Evolutionary conservation across 2,797 vertebrate species (phyloP).

Genomic region (Triplophysa yarkandensis): DNA sequence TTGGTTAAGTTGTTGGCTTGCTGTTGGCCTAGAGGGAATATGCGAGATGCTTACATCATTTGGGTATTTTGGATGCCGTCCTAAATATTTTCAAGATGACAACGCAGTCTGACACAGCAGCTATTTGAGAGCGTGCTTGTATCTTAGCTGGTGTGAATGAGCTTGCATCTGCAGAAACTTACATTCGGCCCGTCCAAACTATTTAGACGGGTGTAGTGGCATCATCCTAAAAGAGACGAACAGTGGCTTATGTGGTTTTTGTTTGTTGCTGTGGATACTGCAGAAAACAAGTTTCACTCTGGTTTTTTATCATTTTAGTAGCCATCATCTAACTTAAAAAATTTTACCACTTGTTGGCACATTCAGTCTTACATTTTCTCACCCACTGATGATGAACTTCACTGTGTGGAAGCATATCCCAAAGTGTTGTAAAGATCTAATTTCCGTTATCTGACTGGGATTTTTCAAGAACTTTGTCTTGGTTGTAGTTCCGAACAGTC

Average conservation of each 20-base stretch:
- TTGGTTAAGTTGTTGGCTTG: constrained; percentile 49
- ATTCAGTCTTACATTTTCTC: constrained; percentile 16
- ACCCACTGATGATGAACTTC: background rate
- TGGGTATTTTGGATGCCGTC: constrained; percentile 57
- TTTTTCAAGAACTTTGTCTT: background rate
- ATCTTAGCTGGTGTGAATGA: constrained; percentile 33
- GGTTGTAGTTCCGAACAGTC: background rate
- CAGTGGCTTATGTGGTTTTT: background rate
- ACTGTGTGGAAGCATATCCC: background rate
- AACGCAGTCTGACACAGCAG: constrained; percentile 56
- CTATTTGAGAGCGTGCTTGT: constrained; percentile 51
- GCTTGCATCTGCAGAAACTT: background rate
- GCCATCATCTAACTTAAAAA: too few species aligned
- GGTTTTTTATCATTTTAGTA: constrained; percentile 19
- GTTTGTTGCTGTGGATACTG: background rate
- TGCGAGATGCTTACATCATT: constrained; percentile 69
- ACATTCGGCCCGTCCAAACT: background rate
- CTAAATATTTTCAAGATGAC: constrained; percentile 62
- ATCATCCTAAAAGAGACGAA: background rate
- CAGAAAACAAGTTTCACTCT: background rate
- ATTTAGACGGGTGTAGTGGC: background rate
- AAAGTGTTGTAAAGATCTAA: background rate
- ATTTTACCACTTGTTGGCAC: constrained; percentile 18
- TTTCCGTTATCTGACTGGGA: background rate
- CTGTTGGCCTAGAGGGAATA: constrained; percentile 67